Base-by-base conservation (phyloP, 2,888 invertebrate genomes). In the Phyto melanocephala region DNA sequence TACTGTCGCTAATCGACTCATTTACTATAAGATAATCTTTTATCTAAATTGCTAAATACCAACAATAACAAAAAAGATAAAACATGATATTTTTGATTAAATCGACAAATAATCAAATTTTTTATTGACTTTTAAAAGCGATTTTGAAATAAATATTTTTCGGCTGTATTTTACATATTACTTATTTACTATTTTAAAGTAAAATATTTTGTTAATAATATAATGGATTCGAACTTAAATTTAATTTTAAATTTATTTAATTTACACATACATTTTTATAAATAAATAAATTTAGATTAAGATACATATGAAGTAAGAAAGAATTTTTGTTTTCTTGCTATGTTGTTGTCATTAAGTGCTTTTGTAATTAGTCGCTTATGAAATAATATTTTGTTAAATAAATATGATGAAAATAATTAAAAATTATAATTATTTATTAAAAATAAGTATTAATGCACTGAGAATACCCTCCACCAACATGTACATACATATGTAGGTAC, bases 121-220 rank as follows among this genome's bases (percentile, higher is more conserved):
- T 67, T 74, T 82, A 74, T 70, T 63, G 68, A 70, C 58, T 80
- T 75, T 80, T 67, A 75, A 76, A 80, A 71, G 71, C 71, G 80
- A 50, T 68, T 78, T 81, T 65, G 65, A 74, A 78, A 81, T 78
- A 74, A 35, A n/a, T n/a, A n/a, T n/a, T n/a, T n/a, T n/a, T n/a
- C n/a, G n/a, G 10, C 24, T 56, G 11, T 67, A 67, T 24, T 71
- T 47, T 71, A 82, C 70, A 74, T 70, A 74, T 37, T 42, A 68
- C 63, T 60, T 71, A 71, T 13, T 47, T 13, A 17, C 68, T 62
- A 20, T 45, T 54, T 58, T 62, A 47, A 63, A 17, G 17, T 45
- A 45, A 11, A 4, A 4, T 8, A 62, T 45, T 47, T 47, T 42
- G 35, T 56, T 28, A 47, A 35, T 72, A n/a, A 65, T 79, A 42